phyloP scores from a whole-genome alignment of 2,113 vertebrate genomes.

The Colinus virginianus region DNA sequence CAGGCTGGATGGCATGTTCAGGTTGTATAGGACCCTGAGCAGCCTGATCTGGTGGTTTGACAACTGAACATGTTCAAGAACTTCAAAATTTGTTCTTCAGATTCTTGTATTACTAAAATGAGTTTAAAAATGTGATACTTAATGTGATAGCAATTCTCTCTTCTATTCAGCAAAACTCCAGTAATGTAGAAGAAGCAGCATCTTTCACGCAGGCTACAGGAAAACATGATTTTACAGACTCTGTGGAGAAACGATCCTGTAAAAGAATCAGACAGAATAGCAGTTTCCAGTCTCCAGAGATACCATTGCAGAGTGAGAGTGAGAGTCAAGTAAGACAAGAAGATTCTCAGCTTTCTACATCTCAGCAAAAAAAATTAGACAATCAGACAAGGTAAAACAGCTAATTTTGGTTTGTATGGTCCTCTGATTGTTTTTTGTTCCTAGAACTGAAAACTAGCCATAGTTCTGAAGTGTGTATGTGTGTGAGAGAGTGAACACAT shows the following conservation, averaged over 20 bases:
- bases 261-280: constrained; percentile 7
- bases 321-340: background rate
- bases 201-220: background rate
- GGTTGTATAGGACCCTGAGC: too few relatives aligned
- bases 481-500: background rate
- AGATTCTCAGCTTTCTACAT: background rate
- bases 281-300: background rate
- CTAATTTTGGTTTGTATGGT: background rate
- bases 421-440: background rate
- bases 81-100: background rate
- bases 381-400: constrained; percentile 41
- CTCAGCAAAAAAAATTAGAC: background rate
- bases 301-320: background rate
- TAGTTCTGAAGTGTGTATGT: background rate
- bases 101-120: background rate
- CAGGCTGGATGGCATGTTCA: too few relatives aligned
- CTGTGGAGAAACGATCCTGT: background rate
- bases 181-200: background rate
- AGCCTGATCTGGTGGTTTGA: too few relatives aligned
- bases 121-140: background rate
- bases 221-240: background rate
- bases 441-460: rapidly evolving
- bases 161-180: constrained; percentile 15
- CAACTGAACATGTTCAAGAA: background rate
- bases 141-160: background rate